These are phyloP conservation scores for Noctua pronuba DNA, from an alignment of 2,888 invertebrate species.

Conservation along the genomic window DNA sequence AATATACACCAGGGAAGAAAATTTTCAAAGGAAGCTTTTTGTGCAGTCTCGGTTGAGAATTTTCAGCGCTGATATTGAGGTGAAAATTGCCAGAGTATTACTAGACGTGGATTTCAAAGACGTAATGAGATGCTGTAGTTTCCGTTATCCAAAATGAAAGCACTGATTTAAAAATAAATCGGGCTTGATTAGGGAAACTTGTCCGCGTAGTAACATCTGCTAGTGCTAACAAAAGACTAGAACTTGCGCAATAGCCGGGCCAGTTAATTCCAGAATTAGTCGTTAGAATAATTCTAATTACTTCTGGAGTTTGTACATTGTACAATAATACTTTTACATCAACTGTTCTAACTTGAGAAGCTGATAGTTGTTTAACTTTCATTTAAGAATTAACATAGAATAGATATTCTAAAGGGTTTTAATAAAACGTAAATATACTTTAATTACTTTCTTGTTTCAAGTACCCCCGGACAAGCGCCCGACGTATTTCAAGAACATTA, in stretches of 20 bases:
- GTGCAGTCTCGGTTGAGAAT: background rate
- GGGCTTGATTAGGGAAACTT: background rate
- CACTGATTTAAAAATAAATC: background rate
- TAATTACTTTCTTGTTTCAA: conserved; percentile 32
- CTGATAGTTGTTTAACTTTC: conserved; percentile 44
- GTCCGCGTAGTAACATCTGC: conserved; percentile 7
- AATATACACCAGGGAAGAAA: conserved; percentile 19
- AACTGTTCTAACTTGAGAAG: conserved; percentile 15
- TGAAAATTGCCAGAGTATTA: background rate
- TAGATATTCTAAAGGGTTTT: conserved; percentile 21
- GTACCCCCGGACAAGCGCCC: conserved; percentile 21
- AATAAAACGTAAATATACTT: conserved; percentile 16
- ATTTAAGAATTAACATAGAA: conserved; percentile 40
- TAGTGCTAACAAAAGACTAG: conserved; percentile 17
- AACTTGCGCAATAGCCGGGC: background rate
- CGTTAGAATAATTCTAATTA: conserved; percentile 39
- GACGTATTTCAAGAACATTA: conserved; percentile 50
- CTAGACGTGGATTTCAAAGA: background rate
- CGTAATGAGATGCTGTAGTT: background rate
- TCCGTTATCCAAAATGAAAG: background rate
- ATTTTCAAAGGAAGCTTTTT: conserved; percentile 9
- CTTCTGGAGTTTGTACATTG: conserved; percentile 36
- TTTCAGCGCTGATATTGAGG: conserved; percentile 2
- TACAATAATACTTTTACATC: conserved; percentile 32
- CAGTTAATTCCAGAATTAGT: conserved; percentile 31